A percentile compares a stretch with the other conserved stretches of the same genome.
Conservation (phyloP, 2,113 vertebrate genomes). For the Eclectus roratus region DNA sequence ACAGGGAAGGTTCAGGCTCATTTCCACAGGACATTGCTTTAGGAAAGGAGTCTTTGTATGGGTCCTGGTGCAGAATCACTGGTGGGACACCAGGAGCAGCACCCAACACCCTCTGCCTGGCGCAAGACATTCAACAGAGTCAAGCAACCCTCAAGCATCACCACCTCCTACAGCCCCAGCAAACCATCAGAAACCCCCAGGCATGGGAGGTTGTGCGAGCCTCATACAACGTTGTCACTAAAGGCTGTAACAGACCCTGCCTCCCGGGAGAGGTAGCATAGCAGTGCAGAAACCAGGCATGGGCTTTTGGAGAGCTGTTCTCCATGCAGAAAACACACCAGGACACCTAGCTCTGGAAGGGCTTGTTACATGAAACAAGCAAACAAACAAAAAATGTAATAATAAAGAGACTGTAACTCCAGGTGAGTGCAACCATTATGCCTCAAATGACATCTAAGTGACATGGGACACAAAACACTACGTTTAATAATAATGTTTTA, state of each 20-base stretch:
- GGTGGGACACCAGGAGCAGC: background rate
- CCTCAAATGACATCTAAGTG: no score
- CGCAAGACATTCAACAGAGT: background rate
- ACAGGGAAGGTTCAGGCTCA: background rate
- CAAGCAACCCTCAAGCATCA: background rate
- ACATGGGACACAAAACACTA: background rate
- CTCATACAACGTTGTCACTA: background rate
- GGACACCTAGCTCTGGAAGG: background rate
- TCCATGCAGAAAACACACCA: background rate
- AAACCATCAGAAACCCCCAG: no score
- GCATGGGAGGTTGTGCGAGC: background rate
- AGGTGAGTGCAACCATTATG: background rate
- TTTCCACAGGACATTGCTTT: background rate
- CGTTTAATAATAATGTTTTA: background rate
- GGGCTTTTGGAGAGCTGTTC: no score
- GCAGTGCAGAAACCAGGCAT: accelerated
- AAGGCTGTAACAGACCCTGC: accelerated
- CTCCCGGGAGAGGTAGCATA: accelerated
- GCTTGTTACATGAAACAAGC: background rate
- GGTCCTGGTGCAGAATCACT: background rate
- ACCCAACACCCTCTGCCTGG: background rate
- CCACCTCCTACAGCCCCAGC: background rate
- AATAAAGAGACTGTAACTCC: background rate
- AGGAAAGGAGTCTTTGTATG: background rate
- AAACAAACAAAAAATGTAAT: background rate